Base-by-base conservation (phyloP, 2,888 invertebrate species). In the Drosophila hawaiiensis region DNA sequence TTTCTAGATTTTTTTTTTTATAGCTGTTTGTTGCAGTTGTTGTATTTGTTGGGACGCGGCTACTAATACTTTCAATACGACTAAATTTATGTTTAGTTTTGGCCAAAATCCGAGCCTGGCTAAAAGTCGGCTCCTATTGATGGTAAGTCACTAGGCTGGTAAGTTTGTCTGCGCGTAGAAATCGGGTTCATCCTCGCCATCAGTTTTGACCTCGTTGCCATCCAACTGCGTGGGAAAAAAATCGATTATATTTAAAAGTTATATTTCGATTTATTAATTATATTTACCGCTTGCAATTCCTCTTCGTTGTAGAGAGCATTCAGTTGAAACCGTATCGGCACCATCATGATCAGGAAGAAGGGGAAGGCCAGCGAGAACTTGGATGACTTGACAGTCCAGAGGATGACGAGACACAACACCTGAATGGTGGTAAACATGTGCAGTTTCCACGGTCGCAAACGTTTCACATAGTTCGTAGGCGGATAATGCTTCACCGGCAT, bases 401-500 rank as follows among this genome's bases (percentile, higher is more conserved):
- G 94, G 29, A 97, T 80, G 2, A 94, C 95, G 84, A 99, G 94
- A 87, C 97, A 97, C 4, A 95, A 91, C 65, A 97, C 93, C 94
- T 99, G 99, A 79, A 98, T 95, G 52, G 96, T 91, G 0, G 99
- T 99, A 94, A 96, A 98, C 78, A 97, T 91, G 94, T 99, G 97
- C 98, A 99, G 97, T 94, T 97, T 97, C 94, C 96, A 95, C 0
- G 98, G 97, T 76, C 96, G 96, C 49, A 99, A 98, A 94, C 97
- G 95, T 84, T 97, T 95, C 49, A 99, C 98, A 93, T 98, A 99
- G 12, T 97, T 95, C 28, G 97, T 96, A 84, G 97, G 96, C 5
- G 99, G 98, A 94, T 99, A 98, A 94, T 99, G 98, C 93, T 99
- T 99, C 12, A 97, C 97, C 0, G 99, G 99, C 96, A 98, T 98